A percentile compares a stretch with the other conserved stretches of the same genome.
Evolutionary conservation across 30 jellyfish, hydroid and myxozoan species (phyloP).

Genomic region (Hydractinia symbiolongicarpus): DNA sequence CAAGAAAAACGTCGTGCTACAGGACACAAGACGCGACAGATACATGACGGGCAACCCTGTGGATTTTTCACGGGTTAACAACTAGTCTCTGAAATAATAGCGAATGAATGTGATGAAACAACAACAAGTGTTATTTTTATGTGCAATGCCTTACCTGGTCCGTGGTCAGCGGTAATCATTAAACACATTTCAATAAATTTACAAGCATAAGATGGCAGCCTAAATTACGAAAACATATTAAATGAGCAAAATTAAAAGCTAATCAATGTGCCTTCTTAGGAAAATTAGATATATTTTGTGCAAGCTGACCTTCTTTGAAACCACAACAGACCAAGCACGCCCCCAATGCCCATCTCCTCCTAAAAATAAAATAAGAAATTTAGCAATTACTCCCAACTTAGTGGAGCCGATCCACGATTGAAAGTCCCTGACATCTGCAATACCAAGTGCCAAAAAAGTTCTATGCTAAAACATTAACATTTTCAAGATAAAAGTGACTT

Average conservation of each 20-base stretch:
- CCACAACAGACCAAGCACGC: slow-evolving; percentile 94
- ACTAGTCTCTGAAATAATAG: too few relatives aligned
- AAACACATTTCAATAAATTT: slow-evolving; percentile 92
- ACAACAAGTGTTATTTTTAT: too few relatives aligned
- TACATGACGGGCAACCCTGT: too few relatives aligned
- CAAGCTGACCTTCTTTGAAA: slow-evolving; percentile 77
- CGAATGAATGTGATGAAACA: too few relatives aligned
- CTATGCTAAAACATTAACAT: background rate
- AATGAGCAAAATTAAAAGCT: background rate
- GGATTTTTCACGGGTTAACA: too few relatives aligned
- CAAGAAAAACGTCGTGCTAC: too few relatives aligned
- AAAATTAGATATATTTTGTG: background rate
- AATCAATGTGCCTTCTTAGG: background rate
- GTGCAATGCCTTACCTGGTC: slow-evolving; percentile 70
- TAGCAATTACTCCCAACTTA: too few relatives aligned
- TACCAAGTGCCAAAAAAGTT: background rate
- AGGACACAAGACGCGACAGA: too few relatives aligned
- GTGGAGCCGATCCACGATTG: too few relatives aligned
- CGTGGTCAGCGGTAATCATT: slow-evolving; percentile 98
- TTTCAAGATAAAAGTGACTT: background rate
- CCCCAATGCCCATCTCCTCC: slow-evolving; percentile 97
- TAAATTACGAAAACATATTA: slow-evolving; percentile 9
- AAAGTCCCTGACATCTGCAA: too few relatives aligned
- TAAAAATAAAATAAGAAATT: background rate
- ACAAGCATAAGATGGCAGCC: slow-evolving; percentile 92